Evolutionary conservation across 2,888 invertebrate genomes (phyloP).

Genomic region (Cheilosia impressa): DNA sequence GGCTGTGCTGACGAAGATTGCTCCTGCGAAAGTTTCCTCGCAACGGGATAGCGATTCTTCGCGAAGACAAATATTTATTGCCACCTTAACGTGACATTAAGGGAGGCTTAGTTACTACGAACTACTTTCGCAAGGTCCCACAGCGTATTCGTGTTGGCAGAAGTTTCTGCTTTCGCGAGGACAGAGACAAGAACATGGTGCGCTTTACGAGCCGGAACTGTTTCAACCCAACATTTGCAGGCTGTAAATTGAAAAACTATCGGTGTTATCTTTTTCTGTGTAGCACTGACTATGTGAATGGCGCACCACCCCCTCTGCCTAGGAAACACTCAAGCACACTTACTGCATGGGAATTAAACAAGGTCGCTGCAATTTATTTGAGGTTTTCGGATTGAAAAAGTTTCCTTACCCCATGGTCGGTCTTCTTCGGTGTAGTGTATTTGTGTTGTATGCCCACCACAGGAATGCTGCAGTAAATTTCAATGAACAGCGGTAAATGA

Average conservation of each 20-base stretch:
- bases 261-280: not conserved
- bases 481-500: conserved; percentile 47
- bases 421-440: conserved; percentile 6
- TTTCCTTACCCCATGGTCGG: conserved; percentile 57
- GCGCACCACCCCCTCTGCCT: not conserved
- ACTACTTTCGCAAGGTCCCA: conserved; percentile 25
- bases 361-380: conserved; percentile 68
- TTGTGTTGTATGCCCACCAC: conserved; percentile 45
- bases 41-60: conserved; percentile 13
- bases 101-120: conserved; percentile 8
- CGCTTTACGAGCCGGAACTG: conserved; percentile 58
- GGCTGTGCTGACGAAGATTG: conserved; percentile 36
- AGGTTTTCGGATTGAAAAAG: conserved; percentile 73
- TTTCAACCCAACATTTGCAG: conserved; percentile 54
- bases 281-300: not conserved
- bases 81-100: conserved; percentile 32
- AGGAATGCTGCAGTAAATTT: conserved; percentile 70
- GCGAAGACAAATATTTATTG: conserved; percentile 52
- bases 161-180: conserved; percentile 41
- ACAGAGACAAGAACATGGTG: conserved; percentile 42
- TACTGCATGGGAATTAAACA: conserved; percentile 46
- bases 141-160: conserved; percentile 1
- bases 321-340: not conserved
- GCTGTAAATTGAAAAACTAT: conserved; percentile 70
- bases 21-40: conserved; percentile 28